A percentile compares a stretch with the other conserved stretches of the same genome.
These are phyloP conservation scores for Lysandra coridon DNA, from an alignment of 2,888 invertebrate species.

Conservation along the genomic window DNA sequence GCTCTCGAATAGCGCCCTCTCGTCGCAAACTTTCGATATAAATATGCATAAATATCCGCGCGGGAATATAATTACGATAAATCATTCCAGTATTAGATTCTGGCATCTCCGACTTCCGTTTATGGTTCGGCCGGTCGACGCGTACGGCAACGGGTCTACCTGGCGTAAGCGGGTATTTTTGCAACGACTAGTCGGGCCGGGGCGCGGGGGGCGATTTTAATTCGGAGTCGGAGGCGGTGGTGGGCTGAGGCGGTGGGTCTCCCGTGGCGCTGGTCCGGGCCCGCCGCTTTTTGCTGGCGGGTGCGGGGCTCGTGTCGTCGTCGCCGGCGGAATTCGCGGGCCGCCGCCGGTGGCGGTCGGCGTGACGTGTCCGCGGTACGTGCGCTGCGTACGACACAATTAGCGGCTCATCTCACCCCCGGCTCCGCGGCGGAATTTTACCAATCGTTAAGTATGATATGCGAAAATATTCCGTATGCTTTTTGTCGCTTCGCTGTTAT, in stretches of 20 bases:
- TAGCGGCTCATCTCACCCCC: constrained; percentile 67
- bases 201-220: constrained; percentile 22
- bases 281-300: constrained; percentile 69
- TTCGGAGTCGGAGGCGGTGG: constrained; percentile 34
- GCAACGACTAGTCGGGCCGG: constrained; percentile 33
- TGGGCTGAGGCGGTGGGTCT: constrained; percentile 46
- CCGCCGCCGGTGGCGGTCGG: constrained; percentile 79
- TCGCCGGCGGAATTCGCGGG: constrained; percentile 79
- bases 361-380: constrained; percentile 77
- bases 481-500: constrained; percentile 23
- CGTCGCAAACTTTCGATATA: constrained; percentile 14
- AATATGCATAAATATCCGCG: constrained; percentile 31
- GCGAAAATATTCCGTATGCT: constrained; percentile 1
- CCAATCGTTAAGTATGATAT: constrained; percentile 17
- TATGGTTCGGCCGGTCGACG: constrained; percentile 21
- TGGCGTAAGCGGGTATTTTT: constrained; percentile 29
- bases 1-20: constrained; percentile 37
- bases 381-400: constrained; percentile 75
- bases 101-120: not conserved
- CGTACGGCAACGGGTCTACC: constrained; percentile 23
- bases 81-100: constrained; percentile 29
- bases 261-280: constrained; percentile 68
- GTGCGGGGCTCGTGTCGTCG: constrained; percentile 79
- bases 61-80: constrained; percentile 28
- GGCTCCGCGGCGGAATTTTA: constrained; percentile 45